Percentiles rank a stretch among this genome's conserved stretches.
Conservation (phyloP, 2,888 invertebrate species). For the Polydrusus cervinus region DNA sequence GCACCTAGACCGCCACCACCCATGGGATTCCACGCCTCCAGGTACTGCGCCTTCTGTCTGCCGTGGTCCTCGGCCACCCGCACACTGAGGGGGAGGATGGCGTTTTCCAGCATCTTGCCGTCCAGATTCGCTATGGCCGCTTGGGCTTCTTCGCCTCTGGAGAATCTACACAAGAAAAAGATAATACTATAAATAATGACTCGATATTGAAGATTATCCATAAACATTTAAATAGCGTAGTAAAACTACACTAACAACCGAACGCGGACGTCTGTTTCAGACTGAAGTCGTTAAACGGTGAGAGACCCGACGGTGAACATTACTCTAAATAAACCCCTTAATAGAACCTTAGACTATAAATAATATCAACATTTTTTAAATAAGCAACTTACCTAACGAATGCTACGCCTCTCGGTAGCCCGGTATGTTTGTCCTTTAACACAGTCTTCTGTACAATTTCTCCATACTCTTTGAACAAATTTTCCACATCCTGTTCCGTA, state of each 20-base stretch:
- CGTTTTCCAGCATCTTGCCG: conserved; percentile 88
- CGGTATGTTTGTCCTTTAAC: conserved; percentile 90
- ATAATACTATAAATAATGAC: no score
- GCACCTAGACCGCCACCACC: conserved; percentile 57
- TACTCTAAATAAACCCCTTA: no score
- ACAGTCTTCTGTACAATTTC: conserved; percentile 94
- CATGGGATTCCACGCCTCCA: conserved; percentile 70
- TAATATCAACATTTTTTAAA: no score
- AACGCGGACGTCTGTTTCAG: no score
- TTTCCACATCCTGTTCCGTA: conserved; percentile 87
- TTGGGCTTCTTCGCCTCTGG: conserved; percentile 91
- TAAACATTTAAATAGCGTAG: no score
- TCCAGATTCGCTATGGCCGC: conserved; percentile 90
- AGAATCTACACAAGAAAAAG: conserved; percentile 74
- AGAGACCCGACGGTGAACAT: no score
- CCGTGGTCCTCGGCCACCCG: conserved; percentile 88
- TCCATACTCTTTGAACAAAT: conserved; percentile 91
- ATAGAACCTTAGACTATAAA: no score
- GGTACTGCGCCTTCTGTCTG: conserved; percentile 80
- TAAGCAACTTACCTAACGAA: conserved; percentile 83
- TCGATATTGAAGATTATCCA: no score
- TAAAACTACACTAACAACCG: no score
- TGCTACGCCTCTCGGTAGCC: conserved; percentile 91
- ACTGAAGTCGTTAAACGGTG: no score
- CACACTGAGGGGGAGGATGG: conserved; percentile 87